These are phyloP conservation scores for Hassar affinis DNA, from an alignment of 2,113 vertebrate species.

Conservation along the genomic window DNA sequence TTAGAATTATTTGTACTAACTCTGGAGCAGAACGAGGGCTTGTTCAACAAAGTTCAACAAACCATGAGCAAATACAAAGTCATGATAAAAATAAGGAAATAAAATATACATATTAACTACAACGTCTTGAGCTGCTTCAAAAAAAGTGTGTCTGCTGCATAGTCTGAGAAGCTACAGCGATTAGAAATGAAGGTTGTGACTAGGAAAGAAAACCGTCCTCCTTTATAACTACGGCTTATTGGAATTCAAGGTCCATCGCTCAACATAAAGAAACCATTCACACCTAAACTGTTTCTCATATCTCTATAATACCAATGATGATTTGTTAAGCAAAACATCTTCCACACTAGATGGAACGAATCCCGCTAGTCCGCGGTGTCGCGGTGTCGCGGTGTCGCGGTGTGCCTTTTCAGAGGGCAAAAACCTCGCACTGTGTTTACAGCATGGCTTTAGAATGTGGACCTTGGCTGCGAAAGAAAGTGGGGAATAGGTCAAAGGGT, in stretches of 20 bases:
- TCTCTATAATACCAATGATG: background rate
- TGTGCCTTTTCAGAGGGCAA: background rate
- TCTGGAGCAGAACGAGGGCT: background rate
- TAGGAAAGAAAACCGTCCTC: background rate
- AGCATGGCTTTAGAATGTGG: slow-evolving; percentile 8
- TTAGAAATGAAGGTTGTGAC: background rate
- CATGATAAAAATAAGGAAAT: background rate
- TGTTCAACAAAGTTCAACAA: background rate
- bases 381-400: background rate
- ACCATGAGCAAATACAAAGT: background rate
- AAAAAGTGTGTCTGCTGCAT: background rate
- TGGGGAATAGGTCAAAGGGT: slow-evolving; percentile 42
- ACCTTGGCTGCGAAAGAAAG: slow-evolving; percentile 16
- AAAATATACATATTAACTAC: background rate
- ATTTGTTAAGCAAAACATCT: background rate
- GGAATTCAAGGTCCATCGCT: background rate
- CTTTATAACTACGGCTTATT: background rate
- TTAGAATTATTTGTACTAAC: too few relatives aligned
- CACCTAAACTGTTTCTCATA: background rate
- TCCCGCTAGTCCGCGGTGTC: background rate
- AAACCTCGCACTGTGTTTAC: slow-evolving; percentile 5
- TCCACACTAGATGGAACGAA: background rate
- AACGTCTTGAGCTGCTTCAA: background rate
- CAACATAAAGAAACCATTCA: background rate
- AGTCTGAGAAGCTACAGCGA: too few relatives aligned